Evolutionary conservation across 2,888 invertebrate species (phyloP).

Genomic region (Atethmia centrago): DNA sequence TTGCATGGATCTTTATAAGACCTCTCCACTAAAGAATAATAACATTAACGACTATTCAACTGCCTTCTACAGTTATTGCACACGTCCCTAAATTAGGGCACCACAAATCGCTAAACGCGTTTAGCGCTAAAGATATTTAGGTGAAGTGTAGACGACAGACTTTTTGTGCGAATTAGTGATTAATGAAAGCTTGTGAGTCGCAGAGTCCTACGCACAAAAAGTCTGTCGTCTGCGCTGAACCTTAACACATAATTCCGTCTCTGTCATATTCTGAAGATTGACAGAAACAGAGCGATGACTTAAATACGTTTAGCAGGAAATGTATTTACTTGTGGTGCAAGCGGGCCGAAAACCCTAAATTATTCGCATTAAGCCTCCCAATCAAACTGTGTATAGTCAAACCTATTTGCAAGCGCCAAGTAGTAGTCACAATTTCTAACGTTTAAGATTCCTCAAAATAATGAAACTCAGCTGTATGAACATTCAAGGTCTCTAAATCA

Average conservation of each 20-base stretch:
- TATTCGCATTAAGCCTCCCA: neutral
- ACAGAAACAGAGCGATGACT: neutral
- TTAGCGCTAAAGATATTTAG: neutral
- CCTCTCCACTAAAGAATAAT: neutral
- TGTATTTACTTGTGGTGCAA: neutral
- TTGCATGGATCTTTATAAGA: neutral
- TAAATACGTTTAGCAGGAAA: neutral
- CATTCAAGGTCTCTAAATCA: slow-evolving; percentile 72
- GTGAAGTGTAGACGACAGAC: too few relatives aligned
- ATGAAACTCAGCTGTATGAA: slow-evolving; percentile 76
- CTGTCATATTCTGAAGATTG: neutral
- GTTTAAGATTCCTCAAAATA: slow-evolving; percentile 68
- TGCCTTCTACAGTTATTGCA: neutral
- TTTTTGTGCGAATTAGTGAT: too few relatives aligned
- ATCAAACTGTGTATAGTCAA: neutral
- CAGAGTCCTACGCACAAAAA: too few relatives aligned
- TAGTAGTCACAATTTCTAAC: neutral
- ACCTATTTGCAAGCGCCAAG: neutral
- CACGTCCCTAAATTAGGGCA: neutral
- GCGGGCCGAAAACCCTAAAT: neutral
- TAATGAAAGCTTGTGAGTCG: too few relatives aligned
- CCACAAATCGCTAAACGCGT: neutral
- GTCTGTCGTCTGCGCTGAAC: too few relatives aligned
- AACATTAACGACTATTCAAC: neutral
- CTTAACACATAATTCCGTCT: neutral